These are phyloP conservation scores for Amblyjoppa fuscipennis DNA, from an alignment of 2,888 invertebrate species.

Conservation along the genomic window DNA sequence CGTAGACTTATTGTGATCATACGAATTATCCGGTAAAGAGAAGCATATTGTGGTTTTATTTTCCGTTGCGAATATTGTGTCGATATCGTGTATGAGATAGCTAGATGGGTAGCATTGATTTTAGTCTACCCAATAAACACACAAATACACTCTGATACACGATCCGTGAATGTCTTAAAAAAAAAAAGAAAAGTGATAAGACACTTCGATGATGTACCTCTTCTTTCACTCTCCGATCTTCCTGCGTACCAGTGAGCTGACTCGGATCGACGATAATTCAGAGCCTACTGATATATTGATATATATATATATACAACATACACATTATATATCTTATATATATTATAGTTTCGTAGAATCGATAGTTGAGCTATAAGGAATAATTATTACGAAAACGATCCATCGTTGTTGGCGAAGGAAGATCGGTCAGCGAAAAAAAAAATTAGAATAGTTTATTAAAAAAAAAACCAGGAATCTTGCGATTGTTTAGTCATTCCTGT, in stretches of 20 bases:
- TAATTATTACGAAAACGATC: background rate
- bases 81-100: conserved; percentile 39
- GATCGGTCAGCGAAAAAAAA: conserved; percentile 35
- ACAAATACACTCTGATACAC: conserved; percentile 16
- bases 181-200: conserved; percentile 14
- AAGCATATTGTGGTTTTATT: conserved; percentile 22
- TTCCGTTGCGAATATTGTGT: conserved; percentile 41
- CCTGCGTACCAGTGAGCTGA: conserved; percentile 41
- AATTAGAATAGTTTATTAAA: conserved; percentile 51
- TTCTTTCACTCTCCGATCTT: conserved; percentile 50
- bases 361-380: background rate
- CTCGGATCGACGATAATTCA: conserved; percentile 13
- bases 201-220: conserved; percentile 57
- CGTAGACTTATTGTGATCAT: conserved; percentile 65
- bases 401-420: conserved; percentile 38
- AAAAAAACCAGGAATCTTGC: conserved; percentile 51
- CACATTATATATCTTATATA: background rate
- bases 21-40: conserved; percentile 54
- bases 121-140: conserved; percentile 52
- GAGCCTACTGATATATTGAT: conserved; percentile 19
- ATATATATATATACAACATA: background rate
- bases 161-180: conserved; percentile 47
- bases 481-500: conserved; percentile 70
- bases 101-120: conserved; percentile 43
- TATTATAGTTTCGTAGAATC: conserved; percentile 16